A percentile compares a stretch with the other conserved stretches of the same genome.
Evolutionary conservation across 2,113 vertebrate species (phyloP).

Genomic region (Gallinago paraguaiae): DNA sequence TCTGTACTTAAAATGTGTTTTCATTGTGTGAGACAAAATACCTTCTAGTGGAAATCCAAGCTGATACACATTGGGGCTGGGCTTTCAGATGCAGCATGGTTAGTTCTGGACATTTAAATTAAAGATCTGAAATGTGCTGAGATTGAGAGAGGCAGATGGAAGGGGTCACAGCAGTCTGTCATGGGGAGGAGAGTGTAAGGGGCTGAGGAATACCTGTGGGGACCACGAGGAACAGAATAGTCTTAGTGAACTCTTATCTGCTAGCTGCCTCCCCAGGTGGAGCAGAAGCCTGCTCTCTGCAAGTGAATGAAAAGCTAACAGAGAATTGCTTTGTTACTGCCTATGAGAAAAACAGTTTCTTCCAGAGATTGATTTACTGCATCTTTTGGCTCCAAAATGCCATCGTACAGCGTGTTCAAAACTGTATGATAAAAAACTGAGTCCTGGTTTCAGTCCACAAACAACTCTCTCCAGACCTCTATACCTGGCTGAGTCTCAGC

Average conservation of each 20-base stretch:
- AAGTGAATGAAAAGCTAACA: not conserved
- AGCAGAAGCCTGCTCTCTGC: not conserved
- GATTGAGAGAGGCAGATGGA: not conserved
- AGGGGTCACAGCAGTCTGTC: not conserved
- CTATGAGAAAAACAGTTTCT: not conserved
- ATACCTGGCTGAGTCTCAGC: not conserved
- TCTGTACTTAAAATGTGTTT: not conserved
- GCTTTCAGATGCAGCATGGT: not conserved
- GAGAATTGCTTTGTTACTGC: not conserved
- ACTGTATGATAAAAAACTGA: not conserved
- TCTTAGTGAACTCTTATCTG: rapidly evolving
- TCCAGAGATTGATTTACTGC: not conserved
- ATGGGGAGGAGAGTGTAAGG: not conserved
- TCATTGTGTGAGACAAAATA: not conserved
- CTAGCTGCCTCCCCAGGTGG: not conserved
- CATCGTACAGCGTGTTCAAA: not conserved
- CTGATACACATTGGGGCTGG: not conserved
- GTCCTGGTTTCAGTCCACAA: not conserved
- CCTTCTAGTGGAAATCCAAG: not conserved
- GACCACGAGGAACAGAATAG: not conserved
- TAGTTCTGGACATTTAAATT: not conserved
- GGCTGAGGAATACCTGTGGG: not conserved
- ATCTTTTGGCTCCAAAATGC: not conserved
- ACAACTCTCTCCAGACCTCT: not conserved
- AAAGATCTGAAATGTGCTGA: not conserved